Percentiles rank a stretch among this genome's conserved stretches.
Evolutionary conservation across 2,888 invertebrate genomes (phyloP).

Genomic region (Blomia tropicalis): DNA sequence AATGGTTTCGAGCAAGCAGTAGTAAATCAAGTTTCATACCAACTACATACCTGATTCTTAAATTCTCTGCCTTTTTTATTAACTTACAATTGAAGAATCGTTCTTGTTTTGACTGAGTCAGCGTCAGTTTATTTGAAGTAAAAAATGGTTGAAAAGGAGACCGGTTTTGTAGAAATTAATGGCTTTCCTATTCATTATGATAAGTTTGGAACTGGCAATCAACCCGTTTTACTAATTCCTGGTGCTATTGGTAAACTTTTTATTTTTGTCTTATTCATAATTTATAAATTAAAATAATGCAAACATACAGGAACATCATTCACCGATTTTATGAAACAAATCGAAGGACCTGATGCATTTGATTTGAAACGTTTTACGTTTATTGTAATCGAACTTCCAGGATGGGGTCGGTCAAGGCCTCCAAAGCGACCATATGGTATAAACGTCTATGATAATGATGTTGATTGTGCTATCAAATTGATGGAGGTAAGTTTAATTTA

Average conservation of each 20-base stretch:
- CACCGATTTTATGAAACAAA: conserved; percentile 13
- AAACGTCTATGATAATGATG: conserved; percentile 16
- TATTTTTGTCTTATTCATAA: conserved; percentile 7
- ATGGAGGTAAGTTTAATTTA: conserved; percentile 20
- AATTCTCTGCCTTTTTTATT: too few species aligned
- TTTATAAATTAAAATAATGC: background rate
- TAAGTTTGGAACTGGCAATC: conserved; percentile 46
- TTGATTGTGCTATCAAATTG: conserved; percentile 13
- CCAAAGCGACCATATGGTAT: conserved; percentile 18
- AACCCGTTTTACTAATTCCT: conserved; percentile 53
- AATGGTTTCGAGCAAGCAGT: too few species aligned
- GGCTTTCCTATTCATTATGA: conserved; percentile 48
- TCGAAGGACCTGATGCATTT: conserved; percentile 17
- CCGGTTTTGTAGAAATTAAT: conserved; percentile 41
- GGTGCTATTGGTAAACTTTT: conserved; percentile 43
- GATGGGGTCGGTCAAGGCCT: conserved; percentile 22
- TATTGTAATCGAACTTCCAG: conserved; percentile 18
- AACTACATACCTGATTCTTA: too few species aligned
- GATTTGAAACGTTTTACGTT: conserved; percentile 18
- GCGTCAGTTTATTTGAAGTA: too few species aligned
- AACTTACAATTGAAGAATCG: too few species aligned
- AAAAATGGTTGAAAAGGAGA: background rate
- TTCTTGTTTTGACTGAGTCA: too few species aligned
- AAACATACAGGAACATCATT: conserved; percentile 20
- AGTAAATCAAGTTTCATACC: too few species aligned